These are phyloP conservation scores for Agrotis ipsilon DNA, from an alignment of 2,888 invertebrate species.

Conservation along the genomic window DNA sequence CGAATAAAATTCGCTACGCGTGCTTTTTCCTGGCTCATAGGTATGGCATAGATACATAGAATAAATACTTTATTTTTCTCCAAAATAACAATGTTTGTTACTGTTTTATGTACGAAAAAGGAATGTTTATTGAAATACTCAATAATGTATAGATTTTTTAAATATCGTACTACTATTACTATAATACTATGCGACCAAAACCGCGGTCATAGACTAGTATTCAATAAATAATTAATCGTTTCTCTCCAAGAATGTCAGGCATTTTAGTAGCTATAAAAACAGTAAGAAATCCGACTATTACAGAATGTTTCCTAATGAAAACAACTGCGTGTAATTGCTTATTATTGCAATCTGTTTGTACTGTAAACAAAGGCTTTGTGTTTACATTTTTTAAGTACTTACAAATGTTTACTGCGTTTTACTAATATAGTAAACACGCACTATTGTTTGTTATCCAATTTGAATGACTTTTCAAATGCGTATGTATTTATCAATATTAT, in stretches of 20 bases:
- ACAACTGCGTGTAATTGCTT: conserved; percentile 29
- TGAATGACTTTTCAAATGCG: conserved; percentile 20
- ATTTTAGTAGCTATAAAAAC: background rate
- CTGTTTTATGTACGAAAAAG: too few relatives aligned
- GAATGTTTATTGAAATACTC: too few relatives aligned
- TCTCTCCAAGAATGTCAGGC: background rate
- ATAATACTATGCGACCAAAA: too few relatives aligned
- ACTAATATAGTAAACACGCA: background rate
- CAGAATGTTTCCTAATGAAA: conserved; percentile 15
- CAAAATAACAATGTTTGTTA: too few relatives aligned
- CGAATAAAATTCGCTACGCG: too few relatives aligned
- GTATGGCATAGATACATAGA: too few relatives aligned
- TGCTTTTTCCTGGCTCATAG: too few relatives aligned
- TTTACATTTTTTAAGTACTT: conserved; percentile 46
- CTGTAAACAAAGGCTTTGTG: conserved; percentile 54
- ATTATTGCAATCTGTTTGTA: conserved; percentile 13
- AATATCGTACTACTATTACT: too few relatives aligned
- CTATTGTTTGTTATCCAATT: conserved; percentile 30
- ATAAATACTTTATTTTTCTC: too few relatives aligned
- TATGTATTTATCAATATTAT: background rate
- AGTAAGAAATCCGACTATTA: background rate
- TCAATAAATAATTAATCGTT: background rate
- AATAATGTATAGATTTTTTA: too few relatives aligned
- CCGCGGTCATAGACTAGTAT: too few relatives aligned
- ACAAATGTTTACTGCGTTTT: conserved; percentile 17